phyloP scores from a whole-genome alignment of 2,113 vertebrate genomes.

The Pterophyllum scalare region DNA sequence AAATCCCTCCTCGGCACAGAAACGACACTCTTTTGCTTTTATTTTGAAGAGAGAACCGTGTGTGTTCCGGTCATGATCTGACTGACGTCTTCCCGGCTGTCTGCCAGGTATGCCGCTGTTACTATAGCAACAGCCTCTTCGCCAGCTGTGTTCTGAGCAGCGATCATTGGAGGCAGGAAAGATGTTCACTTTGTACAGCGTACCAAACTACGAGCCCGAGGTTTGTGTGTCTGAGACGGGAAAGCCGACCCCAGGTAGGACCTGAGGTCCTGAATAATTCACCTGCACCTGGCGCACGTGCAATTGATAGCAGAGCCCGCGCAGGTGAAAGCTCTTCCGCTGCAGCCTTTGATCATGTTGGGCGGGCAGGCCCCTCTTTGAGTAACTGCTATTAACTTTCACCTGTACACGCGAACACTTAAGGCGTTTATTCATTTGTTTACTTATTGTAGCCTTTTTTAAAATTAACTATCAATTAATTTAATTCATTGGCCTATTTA shows the following conservation, averaged over 20 bases:
- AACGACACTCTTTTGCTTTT: neutral
- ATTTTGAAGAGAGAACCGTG: neutral
- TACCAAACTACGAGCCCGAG: neutral
- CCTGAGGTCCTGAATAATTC: conserved; percentile 34
- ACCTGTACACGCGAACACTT: too few species aligned
- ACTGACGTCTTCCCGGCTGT: neutral
- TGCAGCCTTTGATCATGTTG: too few species aligned
- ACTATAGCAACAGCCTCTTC: conserved; percentile 74
- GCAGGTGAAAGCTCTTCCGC: too few species aligned
- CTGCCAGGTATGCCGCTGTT: conserved; percentile 54
- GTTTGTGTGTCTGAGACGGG: neutral
- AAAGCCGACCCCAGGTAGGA: neutral
- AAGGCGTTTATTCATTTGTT: too few species aligned
- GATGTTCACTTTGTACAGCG: neutral
- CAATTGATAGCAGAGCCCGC: conserved; percentile 1
- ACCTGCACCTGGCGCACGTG: conserved; percentile 17
- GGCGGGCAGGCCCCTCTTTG: too few species aligned
- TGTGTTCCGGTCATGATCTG: neutral
- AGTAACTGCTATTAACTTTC: too few species aligned
- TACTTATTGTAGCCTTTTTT: too few species aligned
- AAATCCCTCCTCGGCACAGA: too few species aligned
- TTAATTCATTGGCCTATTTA: too few species aligned
- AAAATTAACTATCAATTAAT: too few species aligned
- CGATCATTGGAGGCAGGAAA: conserved; percentile 13
- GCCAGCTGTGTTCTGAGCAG: neutral